Conservation (phyloP, 2,888 invertebrate species). For the Mystacides longicornis region DNA sequence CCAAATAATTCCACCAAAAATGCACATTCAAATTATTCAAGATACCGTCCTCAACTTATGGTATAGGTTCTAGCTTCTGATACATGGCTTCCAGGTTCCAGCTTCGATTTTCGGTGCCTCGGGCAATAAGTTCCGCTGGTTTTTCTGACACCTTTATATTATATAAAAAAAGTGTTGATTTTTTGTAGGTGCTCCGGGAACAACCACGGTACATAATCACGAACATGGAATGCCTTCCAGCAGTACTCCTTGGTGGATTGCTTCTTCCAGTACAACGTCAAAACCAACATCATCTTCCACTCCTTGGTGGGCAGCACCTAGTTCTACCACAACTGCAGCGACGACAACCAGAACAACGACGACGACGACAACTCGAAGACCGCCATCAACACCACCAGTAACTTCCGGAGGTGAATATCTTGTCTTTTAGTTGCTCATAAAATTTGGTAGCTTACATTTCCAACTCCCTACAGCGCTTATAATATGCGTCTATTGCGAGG, state of each 20-base stretch:
- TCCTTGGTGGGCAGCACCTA: slow-evolving; percentile 27
- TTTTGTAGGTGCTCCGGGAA: slow-evolving; percentile 3
- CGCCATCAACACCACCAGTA: slow-evolving; percentile 27
- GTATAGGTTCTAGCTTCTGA: no score
- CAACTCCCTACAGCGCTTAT: no score
- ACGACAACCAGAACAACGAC: slow-evolving; percentile 22
- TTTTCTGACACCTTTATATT: no score
- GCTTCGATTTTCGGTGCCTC: no score
- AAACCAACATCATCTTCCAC: slow-evolving; percentile 22
- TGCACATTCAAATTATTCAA: no score
- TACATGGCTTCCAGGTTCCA: no score
- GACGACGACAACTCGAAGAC: slow-evolving; percentile 27
- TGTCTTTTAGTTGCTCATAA: no score
- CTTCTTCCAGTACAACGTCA: slow-evolving; percentile 31
- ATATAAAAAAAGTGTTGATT: background rate
- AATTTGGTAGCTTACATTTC: no score
- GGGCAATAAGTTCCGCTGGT: no score
- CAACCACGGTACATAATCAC: background rate
- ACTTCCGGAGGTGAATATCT: background rate
- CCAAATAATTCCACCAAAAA: no score
- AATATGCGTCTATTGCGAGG: no score
- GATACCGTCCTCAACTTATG: no score
- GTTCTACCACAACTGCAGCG: slow-evolving; percentile 28
- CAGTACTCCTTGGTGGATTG: slow-evolving; percentile 17
- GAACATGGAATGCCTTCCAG: background rate